Base-by-base conservation (phyloP, 2,888 invertebrate genomes). In the Adelphocoris suturalis region DNA sequence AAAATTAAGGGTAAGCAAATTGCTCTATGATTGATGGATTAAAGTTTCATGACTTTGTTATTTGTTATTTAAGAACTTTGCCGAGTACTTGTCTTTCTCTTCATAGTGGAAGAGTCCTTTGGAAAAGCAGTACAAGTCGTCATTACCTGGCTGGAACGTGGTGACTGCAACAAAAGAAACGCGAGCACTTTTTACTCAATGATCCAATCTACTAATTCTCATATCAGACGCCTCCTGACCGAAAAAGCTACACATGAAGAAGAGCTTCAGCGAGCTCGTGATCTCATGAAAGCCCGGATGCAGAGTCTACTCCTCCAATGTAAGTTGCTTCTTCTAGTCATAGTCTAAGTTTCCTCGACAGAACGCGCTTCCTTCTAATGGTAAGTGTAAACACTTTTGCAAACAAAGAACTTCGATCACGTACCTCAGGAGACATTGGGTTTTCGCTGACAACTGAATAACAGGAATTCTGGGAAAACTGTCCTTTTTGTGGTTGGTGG, bases 151-250 rank as follows among this genome's bases (percentile, higher is more conserved):
- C 93, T 99, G 92, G 98, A 99, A 93, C 95, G 98, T 14, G 99
- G 99, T 0, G 98, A 99, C 93, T 98, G 98, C 93, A 97, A 95
- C 81, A 98, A 98, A 93, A 96, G 97, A 91, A 98, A 98, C 93
- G 96, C 97, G 0, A 98, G 97, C 93, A 96, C 96, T 75, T 99
- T 99, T 94, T 99, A 99, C 93, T 97, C 98, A 11, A 98, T 99
- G 98, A 97, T 99, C 91, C 98, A 99, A 94, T 97, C 97, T 46
- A 97, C 98, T 0, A 98, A 99, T 94, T 97, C 98, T 0, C 98
- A 99, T 93, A 97, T 98, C 11, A 95, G 98, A 14, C 95, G 98
- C 86, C 94, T 99, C 75, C 95, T 97, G 86, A 96, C 94, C 92
- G 98, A 99, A 93, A 98, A 98, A 94, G 95, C 96, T 90, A 96